phyloP scores from a whole-genome alignment of 2,797 vertebrate genomes.

The Silurus aristotelis region DNA sequence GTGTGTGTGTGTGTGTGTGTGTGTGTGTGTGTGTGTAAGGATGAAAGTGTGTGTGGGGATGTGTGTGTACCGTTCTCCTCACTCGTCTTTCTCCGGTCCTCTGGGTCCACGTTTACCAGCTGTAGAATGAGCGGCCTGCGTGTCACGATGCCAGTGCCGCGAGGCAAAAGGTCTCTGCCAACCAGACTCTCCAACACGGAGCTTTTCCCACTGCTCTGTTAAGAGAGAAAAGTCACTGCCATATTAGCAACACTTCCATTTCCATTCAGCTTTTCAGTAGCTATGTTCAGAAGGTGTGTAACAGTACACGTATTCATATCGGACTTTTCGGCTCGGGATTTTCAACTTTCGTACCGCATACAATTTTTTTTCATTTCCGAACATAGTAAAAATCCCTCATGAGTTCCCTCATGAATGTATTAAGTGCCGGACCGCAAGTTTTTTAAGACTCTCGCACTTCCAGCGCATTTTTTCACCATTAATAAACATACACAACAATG shows the following conservation, averaged over 20 bases:
- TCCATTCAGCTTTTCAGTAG: not conserved
- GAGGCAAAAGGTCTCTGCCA: slow-evolving; percentile 90
- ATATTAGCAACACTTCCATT: slow-evolving; percentile 1
- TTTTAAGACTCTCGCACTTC: no score
- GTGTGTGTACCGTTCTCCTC: slow-evolving; percentile 87
- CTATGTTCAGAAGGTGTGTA: no score
- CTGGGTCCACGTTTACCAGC: slow-evolving; percentile 90
- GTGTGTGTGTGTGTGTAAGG: not conserved
- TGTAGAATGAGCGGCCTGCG: slow-evolving; percentile 95
- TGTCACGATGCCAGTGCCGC: slow-evolving; percentile 94
- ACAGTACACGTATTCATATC: no score
- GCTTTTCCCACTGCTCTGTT: slow-evolving; percentile 98
- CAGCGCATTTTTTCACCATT: no score
- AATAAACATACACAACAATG: no score
- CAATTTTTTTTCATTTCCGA: no score
- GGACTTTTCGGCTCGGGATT: no score
- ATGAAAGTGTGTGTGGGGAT: not conserved
- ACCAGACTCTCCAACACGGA: slow-evolving; percentile 97
- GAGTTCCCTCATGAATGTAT: no score
- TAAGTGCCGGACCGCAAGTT: no score
- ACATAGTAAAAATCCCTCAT: no score
- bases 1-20: not conserved
- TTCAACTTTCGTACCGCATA: no score
- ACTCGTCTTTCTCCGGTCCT: slow-evolving; percentile 86
- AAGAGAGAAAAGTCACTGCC: slow-evolving; percentile 9